Percentiles rank a stretch among this genome's conserved stretches.
phyloP scores from a whole-genome alignment of 2,888 invertebrate genomes.

The Athripsodes cinereus region DNA sequence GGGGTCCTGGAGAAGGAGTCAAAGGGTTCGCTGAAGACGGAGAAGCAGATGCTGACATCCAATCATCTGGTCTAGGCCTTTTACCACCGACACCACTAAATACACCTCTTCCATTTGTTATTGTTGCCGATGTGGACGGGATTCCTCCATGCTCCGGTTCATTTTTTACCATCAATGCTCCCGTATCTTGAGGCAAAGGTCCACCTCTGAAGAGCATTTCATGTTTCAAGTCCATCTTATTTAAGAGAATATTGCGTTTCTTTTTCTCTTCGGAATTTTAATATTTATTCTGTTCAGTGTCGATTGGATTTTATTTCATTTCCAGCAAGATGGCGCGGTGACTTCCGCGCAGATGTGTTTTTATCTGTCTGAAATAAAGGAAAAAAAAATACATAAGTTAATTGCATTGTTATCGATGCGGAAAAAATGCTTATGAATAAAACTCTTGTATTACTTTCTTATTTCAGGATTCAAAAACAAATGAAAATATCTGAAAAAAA shows the following conservation, averaged over 20 bases:
- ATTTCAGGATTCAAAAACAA: too few relatives aligned
- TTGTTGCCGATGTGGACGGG: conserved; percentile 30
- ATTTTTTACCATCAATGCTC: conserved; percentile 33
- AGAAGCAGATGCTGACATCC: conserved; percentile 35
- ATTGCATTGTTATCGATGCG: too few relatives aligned
- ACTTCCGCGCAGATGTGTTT: too few relatives aligned
- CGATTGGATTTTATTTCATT: too few relatives aligned
- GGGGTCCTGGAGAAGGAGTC: conserved; percentile 62
- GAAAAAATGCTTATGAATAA: too few relatives aligned
- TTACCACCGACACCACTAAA: conserved; percentile 38
- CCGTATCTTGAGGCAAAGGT: conserved; percentile 22
- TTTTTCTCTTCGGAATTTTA: background rate
- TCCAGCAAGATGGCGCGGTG: too few relatives aligned
- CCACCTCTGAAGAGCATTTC: conserved; percentile 52
- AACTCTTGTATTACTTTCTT: too few relatives aligned
- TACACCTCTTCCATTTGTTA: conserved; percentile 35
- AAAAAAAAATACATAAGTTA: too few relatives aligned
- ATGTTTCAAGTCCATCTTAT: conserved; percentile 57
- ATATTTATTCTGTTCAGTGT: too few relatives aligned
- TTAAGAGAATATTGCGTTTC: conserved; percentile 21
- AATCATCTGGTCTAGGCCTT: conserved; percentile 54
- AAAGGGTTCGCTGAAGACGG: conserved; percentile 51
- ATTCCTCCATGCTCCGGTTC: conserved; percentile 35
- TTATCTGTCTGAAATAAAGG: too few relatives aligned
- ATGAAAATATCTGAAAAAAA: too few relatives aligned